phyloP scores from a whole-genome alignment of 2,888 invertebrate genomes.

The Melipona bicolor region DNA sequence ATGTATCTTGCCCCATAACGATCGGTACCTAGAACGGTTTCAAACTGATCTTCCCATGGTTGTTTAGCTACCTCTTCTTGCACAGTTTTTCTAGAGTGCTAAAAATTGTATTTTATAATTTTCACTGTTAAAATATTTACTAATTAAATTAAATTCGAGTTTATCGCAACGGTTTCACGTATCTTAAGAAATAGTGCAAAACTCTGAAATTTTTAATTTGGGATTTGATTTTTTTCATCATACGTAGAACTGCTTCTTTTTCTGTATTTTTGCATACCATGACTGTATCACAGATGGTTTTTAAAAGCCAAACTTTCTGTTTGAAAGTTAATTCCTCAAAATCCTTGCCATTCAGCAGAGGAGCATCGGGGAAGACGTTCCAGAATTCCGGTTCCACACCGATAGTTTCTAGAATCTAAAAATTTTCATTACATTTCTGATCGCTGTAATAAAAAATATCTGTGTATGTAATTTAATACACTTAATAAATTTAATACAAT shows the following conservation, averaged over 20 bases:
- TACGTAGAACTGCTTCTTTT: too few relatives aligned
- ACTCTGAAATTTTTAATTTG: not conserved
- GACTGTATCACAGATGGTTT: constrained; percentile 85
- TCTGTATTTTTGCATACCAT: constrained; percentile 72
- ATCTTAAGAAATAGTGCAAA: not conserved
- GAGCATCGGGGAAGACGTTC: constrained; percentile 84
- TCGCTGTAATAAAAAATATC: constrained; percentile 26
- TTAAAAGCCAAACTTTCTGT: constrained; percentile 86
- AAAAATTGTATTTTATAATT: constrained; percentile 28
- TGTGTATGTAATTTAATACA: not conserved
- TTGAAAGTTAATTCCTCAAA: constrained; percentile 85
- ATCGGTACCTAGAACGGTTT: constrained; percentile 85
- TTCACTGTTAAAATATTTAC: not conserved
- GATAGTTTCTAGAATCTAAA: constrained; percentile 84
- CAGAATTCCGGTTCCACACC: constrained; percentile 86
- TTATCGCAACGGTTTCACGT: not conserved
- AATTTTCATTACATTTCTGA: constrained; percentile 60
- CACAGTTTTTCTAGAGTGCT: constrained; percentile 85
- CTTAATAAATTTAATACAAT: too few relatives aligned
- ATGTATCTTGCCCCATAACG: constrained; percentile 85
- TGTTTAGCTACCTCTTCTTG: constrained; percentile 85
- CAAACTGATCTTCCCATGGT: constrained; percentile 83
- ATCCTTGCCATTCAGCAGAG: constrained; percentile 84
- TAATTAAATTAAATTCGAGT: not conserved
- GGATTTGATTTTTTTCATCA: not conserved